These are phyloP conservation scores for Meriones unguiculatus DNA, from an alignment of 2,113 vertebrate species.

Conservation along the genomic window DNA sequence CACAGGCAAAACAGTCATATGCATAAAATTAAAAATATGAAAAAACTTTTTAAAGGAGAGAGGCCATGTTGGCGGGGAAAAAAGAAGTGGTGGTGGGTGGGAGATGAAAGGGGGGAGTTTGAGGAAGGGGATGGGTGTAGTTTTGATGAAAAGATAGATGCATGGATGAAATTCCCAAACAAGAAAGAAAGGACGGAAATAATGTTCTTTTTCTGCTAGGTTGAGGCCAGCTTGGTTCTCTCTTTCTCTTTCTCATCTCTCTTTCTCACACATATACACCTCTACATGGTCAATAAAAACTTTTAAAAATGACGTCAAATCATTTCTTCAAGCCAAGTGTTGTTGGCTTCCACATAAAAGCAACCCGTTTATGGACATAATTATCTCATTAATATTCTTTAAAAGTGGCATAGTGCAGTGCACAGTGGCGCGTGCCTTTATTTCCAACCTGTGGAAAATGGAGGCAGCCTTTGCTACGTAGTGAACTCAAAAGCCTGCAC, in stretches of 20 bases:
- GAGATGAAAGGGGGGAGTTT: neutral
- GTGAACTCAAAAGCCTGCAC: neutral
- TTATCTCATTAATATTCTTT: slow-evolving; percentile 12
- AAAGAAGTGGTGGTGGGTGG: neutral
- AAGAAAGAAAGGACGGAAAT: neutral
- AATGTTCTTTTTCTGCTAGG: neutral
- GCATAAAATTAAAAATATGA: neutral
- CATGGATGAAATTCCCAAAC: neutral
- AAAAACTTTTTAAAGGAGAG: neutral
- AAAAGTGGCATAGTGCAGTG: neutral
- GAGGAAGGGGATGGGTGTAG: neutral
- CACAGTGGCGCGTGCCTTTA: neutral
- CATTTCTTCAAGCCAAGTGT: slow-evolving; percentile 45
- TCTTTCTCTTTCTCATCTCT: too few species aligned
- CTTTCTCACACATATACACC: neutral
- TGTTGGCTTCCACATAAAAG: neutral
- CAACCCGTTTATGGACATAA: neutral
- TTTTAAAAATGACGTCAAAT: slow-evolving; percentile 7
- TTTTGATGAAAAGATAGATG: neutral
- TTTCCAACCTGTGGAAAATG: neutral
- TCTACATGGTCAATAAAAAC: slow-evolving; percentile 28
- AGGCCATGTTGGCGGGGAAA: neutral
- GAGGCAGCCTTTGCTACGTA: neutral
- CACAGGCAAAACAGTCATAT: neutral
- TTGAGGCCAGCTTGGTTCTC: neutral